Evolutionary conservation across 2,888 invertebrate genomes (phyloP).

Genomic region (Eupithecia exiguata): DNA sequence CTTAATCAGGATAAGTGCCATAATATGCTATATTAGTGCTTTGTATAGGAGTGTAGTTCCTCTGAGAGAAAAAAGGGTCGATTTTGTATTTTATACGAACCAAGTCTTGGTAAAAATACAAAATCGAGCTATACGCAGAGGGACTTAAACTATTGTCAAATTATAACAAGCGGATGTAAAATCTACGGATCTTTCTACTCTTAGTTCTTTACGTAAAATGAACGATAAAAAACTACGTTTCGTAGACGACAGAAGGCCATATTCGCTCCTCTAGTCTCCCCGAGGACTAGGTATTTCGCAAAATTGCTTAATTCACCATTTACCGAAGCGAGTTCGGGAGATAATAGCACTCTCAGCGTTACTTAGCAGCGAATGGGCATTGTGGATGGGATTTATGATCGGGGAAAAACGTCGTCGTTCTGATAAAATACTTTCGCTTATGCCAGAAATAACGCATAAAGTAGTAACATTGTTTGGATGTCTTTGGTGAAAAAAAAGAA

Average conservation of each 20-base stretch:
- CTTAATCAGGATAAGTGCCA: too few species aligned
- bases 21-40: too few species aligned
- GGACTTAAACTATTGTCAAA: too few species aligned
- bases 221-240: neutral
- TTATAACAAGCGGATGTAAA: too few species aligned
- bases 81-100: too few species aligned
- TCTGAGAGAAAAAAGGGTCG: too few species aligned
- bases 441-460: neutral
- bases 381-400: slow-evolving; percentile 48
- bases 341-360: slow-evolving; percentile 56
- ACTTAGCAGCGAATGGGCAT: slow-evolving; percentile 48
- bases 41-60: too few species aligned
- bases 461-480: neutral
- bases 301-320: slow-evolving; percentile 58
- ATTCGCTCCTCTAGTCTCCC: slow-evolving; percentile 16
- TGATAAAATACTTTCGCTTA: slow-evolving; percentile 14
- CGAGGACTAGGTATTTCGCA: slow-evolving; percentile 43
- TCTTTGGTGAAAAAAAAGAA: too few species aligned
- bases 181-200: too few species aligned
- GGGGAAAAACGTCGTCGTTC: slow-evolving; percentile 28
- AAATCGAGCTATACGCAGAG: too few species aligned
- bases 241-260: neutral
- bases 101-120: too few species aligned
- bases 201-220: too few species aligned
- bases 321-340: slow-evolving; percentile 52